These are phyloP conservation scores for Hydrolagus affinis DNA, from an alignment of 2,113 vertebrate species.

Conservation along the genomic window DNA sequence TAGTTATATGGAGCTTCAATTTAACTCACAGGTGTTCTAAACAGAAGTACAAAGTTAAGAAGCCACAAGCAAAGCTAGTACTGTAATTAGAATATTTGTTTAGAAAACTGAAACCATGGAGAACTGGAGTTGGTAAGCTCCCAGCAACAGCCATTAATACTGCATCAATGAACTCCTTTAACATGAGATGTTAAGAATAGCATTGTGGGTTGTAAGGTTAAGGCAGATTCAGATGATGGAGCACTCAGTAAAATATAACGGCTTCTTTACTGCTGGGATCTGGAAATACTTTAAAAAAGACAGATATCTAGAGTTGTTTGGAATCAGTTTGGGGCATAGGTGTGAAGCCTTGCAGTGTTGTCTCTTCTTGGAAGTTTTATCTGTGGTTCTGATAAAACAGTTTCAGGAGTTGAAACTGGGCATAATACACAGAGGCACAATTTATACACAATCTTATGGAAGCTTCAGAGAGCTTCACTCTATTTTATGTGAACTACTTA, in stretches of 20 bases:
- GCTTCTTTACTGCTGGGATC: neutral
- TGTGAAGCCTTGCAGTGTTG: too few relatives aligned
- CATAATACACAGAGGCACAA: neutral
- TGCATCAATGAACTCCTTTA: neutral
- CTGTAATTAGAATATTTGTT: too few relatives aligned
- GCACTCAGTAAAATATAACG: too few relatives aligned
- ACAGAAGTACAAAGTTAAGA: neutral
- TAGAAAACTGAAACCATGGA: neutral
- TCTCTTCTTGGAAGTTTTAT: neutral
- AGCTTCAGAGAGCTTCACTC: neutral
- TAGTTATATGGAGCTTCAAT: neutral
- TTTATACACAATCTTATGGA: neutral
- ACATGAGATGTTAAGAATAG: neutral
- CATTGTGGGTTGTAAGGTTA: neutral
- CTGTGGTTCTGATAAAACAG: neutral
- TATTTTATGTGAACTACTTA: neutral
- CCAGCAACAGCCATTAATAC: neutral
- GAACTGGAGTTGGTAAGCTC: neutral
- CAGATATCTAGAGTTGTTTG: too few relatives aligned
- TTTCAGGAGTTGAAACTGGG: neutral
- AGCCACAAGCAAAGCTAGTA: neutral
- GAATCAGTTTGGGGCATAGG: too few relatives aligned
- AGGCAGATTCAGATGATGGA: neutral
- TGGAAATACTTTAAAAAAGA: too few relatives aligned
- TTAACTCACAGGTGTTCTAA: neutral